Evolutionary conservation across 2,888 invertebrate species (phyloP).

Genomic region (Acleris sparsana): DNA sequence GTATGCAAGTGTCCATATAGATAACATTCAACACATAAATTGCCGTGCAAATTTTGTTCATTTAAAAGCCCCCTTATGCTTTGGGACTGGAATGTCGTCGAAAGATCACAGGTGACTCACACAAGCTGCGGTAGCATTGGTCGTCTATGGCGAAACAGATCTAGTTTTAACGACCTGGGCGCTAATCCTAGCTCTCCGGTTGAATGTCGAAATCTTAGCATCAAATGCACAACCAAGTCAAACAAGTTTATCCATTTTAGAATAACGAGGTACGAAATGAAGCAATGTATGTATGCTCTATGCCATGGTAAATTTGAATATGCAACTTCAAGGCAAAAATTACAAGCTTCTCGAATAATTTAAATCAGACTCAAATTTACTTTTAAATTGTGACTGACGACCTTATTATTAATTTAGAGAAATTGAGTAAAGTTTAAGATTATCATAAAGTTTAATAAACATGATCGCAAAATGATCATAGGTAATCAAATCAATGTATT

Average conservation of each 20-base stretch:
- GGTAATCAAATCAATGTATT: neutral
- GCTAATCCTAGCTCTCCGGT: neutral
- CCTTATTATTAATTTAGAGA: no score
- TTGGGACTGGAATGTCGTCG: conserved; percentile 7
- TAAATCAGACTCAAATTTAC: no score
- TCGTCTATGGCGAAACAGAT: conserved; percentile 18
- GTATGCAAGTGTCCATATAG: no score
- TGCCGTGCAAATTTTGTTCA: neutral
- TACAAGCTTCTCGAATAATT: no score
- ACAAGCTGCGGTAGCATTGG: neutral
- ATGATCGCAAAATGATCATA: neutral
- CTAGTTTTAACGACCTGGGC: conserved; percentile 1
- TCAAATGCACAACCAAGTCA: neutral
- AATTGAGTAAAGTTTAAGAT: neutral
- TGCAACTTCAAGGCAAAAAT: no score
- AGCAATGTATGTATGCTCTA: no score
- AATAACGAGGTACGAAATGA: no score
- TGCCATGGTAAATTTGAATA: no score
- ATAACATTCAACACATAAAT: no score
- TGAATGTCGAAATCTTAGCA: neutral
- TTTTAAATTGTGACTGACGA: no score
- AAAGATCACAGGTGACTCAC: conserved; percentile 18
- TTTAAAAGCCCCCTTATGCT: neutral
- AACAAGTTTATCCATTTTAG: no score
- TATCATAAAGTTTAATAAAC: neutral